Percentiles rank a stretch among this genome's conserved stretches.
phyloP scores from a whole-genome alignment of 1,140 invertebrate genomes.

The Oryzaephilus surinamensis region DNA sequence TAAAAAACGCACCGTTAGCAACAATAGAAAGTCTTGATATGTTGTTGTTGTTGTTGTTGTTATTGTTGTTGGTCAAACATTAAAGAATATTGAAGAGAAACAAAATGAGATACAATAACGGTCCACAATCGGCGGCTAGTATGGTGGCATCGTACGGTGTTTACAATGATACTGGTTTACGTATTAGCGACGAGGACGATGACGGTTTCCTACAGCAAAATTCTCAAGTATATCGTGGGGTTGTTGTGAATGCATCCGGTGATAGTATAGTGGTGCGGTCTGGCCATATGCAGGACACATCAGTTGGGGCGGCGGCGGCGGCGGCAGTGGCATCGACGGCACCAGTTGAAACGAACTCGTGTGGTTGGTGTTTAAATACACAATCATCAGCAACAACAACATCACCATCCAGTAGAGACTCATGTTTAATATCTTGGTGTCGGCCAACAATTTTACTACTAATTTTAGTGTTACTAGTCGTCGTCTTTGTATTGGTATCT shows the following conservation, averaged over 20 bases:
- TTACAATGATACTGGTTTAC: conserved; percentile 34
- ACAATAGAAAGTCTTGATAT: too few relatives aligned
- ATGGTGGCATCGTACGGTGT: conserved; percentile 39
- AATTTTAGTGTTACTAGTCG: conserved; percentile 37
- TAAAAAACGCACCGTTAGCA: too few relatives aligned
- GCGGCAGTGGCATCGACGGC: too few relatives aligned
- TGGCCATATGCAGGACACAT: too few relatives aligned
- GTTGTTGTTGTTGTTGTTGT: too few relatives aligned
- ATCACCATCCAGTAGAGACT: conserved; percentile 15
- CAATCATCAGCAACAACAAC: conserved; percentile 5
- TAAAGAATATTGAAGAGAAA: conserved; percentile 3
- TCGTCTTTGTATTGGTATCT: conserved; percentile 39
- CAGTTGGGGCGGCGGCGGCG: not conserved
- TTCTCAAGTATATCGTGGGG: conserved; percentile 39
- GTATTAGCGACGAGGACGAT: conserved; percentile 41
- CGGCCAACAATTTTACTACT: conserved; percentile 37
- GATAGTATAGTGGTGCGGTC: conserved; percentile 37
- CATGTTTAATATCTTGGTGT: conserved; percentile 34
- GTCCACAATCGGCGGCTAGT: conserved; percentile 19
- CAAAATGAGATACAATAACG: conserved; percentile 22
- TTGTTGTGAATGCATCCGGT: conserved; percentile 42
- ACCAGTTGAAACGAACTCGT: conserved; percentile 13
- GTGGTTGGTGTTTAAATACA: conserved; percentile 15
- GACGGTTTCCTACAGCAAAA: conserved; percentile 33
- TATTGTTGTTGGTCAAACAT: too few relatives aligned